Percentiles rank a stretch among this genome's conserved stretches.
phyloP scores from a whole-genome alignment of 2,888 invertebrate genomes.

The Drosophila percnosoma region DNA sequence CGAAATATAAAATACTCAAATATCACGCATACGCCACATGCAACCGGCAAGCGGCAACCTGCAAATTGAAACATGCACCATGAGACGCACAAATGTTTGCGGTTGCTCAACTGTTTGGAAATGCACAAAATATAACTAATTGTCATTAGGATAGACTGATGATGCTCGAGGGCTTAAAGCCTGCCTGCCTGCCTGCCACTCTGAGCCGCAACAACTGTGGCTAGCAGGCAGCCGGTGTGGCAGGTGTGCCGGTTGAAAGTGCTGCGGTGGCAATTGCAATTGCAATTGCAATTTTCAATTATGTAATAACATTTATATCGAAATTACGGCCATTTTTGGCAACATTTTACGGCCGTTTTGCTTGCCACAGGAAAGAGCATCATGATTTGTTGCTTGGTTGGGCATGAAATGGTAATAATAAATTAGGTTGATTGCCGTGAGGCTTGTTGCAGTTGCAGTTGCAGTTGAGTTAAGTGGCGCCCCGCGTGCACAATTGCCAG shows the following conservation, averaged over 20 bases:
- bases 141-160: slow-evolving; percentile 40
- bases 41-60: neutral
- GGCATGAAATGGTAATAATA: slow-evolving; percentile 49
- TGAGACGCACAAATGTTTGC: slow-evolving; percentile 15
- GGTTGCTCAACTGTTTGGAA: slow-evolving; percentile 25
- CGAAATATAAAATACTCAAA: slow-evolving; percentile 11
- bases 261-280: slow-evolving; percentile 29
- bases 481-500: slow-evolving; percentile 14
- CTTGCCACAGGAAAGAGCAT: neutral
- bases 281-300: slow-evolving; percentile 62
- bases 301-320: slow-evolving; percentile 67
- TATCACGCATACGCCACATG: slow-evolving; percentile 44
- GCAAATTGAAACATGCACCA: slow-evolving; percentile 16
- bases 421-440: slow-evolving; percentile 78
- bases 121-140: slow-evolving; percentile 44
- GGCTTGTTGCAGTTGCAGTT: slow-evolving; percentile 29
- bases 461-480: slow-evolving; percentile 28
- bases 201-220: slow-evolving; percentile 18
- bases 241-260: neutral
- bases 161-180: slow-evolving; percentile 29
- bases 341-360: slow-evolving; percentile 21
- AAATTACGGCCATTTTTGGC: slow-evolving; percentile 29
- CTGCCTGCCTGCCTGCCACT: neutral
- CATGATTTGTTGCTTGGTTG: neutral
- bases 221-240: slow-evolving; percentile 2